Evolutionary conservation across 2,797 vertebrate genomes (phyloP).

Genomic region (Protonibea diacanthus): DNA sequence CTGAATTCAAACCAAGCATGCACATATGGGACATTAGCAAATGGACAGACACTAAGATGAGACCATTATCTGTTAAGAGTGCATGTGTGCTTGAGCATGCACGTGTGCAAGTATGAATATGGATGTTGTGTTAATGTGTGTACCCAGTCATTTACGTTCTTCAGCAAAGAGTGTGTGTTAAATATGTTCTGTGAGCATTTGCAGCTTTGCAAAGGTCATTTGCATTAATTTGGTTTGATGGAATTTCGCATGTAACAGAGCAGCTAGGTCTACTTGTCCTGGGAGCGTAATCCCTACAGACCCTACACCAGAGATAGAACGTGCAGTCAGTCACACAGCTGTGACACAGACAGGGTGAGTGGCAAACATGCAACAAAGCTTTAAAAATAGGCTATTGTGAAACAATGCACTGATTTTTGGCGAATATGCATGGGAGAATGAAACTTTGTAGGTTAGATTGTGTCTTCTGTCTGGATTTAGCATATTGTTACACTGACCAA

Average conservation of each 20-base stretch:
- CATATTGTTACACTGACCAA: too few species aligned
- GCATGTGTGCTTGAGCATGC: background rate
- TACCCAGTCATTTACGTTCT: slow-evolving; percentile 8
- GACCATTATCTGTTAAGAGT: slow-evolving; percentile 45
- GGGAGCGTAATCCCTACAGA: slow-evolving; percentile 42
- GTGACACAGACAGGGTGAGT: slow-evolving; percentile 10
- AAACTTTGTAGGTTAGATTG: background rate
- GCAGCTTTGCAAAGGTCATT: slow-evolving; percentile 43
- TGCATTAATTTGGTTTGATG: slow-evolving; percentile 51
- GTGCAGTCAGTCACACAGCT: slow-evolving; percentile 48
- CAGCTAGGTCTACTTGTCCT: slow-evolving; percentile 31
- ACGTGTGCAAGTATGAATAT: slow-evolving; percentile 31
- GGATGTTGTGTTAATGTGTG: slow-evolving; percentile 9
- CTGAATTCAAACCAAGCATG: slow-evolving; percentile 37
- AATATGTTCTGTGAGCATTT: slow-evolving; percentile 32
- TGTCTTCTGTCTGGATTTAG: too few species aligned
- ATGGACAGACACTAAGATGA: slow-evolving; percentile 38
- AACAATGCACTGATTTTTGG: background rate
- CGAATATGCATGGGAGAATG: background rate
- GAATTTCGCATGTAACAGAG: slow-evolving; percentile 38
- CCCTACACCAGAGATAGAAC: slow-evolving; percentile 16
- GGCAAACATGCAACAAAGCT: background rate
- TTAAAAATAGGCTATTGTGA: slow-evolving; percentile 3
- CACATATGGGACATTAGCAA: slow-evolving; percentile 60
- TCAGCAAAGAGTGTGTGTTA: slow-evolving; percentile 6